Percentiles rank a stretch among this genome's conserved stretches.
Evolutionary conservation across 2,888 invertebrate species (phyloP).

Genomic region (Eupithecia dodoneata): DNA sequence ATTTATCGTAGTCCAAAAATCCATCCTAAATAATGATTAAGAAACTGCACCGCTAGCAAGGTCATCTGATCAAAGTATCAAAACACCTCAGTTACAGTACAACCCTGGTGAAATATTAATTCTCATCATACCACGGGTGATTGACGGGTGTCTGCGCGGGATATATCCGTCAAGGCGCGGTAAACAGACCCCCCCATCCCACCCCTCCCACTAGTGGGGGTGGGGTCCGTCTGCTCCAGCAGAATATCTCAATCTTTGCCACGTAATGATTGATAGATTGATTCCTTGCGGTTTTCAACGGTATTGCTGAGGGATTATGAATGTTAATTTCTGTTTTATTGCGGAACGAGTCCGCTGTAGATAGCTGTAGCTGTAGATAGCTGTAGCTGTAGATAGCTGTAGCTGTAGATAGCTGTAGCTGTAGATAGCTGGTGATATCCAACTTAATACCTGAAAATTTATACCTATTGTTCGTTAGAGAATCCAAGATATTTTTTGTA

Average conservation of each 20-base stretch:
- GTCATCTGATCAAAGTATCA: conserved; percentile 45
- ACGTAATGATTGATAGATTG: conserved; percentile 82
- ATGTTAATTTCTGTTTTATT: conserved; percentile 10
- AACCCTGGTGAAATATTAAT: conserved; percentile 47
- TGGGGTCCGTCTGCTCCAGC: conserved; percentile 52
- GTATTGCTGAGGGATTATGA: conserved; percentile 24
- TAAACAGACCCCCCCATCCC: conserved; percentile 49
- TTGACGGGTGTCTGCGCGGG: conserved; percentile 81
- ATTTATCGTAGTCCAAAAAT: not conserved
- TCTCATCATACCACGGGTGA: conserved; percentile 78
- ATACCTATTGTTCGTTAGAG: not conserved
- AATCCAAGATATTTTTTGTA: too few species aligned
- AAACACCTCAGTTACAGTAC: conserved; percentile 45
- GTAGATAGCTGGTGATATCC: not conserved
- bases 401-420: too few species aligned
- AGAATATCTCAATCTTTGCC: conserved; percentile 83
- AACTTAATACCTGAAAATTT: not conserved
- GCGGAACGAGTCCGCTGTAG: not conserved
- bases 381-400: too few species aligned
- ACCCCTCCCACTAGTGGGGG: conserved; percentile 15
- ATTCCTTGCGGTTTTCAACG: conserved; percentile 53
- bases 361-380: too few species aligned
- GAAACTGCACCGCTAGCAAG: not conserved
- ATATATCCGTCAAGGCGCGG: conserved; percentile 80
- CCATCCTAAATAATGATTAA: not conserved